Base-by-base conservation (phyloP, 2,888 invertebrate genomes). In the Aproaerema taeniolella region DNA sequence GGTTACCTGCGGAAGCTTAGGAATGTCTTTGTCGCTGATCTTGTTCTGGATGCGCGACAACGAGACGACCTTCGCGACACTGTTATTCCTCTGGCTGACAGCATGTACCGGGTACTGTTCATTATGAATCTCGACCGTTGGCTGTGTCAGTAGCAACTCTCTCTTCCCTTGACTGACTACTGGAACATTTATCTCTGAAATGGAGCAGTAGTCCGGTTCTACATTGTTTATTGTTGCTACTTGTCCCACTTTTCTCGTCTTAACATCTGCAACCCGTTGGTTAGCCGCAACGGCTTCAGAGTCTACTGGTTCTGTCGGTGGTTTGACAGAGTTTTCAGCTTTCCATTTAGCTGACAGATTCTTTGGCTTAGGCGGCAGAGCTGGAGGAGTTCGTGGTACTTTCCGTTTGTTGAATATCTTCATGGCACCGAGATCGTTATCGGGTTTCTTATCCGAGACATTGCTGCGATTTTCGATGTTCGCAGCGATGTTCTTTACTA, bases 331-430 rank as follows among this genome's bases (percentile, higher is more conserved):
- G 55, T 74, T 76, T 50, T 87, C 88, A 58, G 88, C 88, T 88
- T 88, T 91, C 85, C 85, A 91, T 88, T 88, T 92, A 61, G 83
- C 91, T 61, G 89, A 87, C 55, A 92, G 82, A 74, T 92, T 92
- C 52, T 91, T 90, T 57, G 94, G 93, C 77, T 94, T 93, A 31
- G 94, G 92, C 45, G 94, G 93, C 66, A 95, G 76, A 49, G 93
- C 92, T 39, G 93, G 93, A 42, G 93, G 93, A 49, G 88, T 89
- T 60, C 91, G 80, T 56, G 90, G 83, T 45, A 90, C 90, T 72
- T 91, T 90, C 52, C 76, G 78, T 50, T 80, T 87, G 52, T 87
- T 87, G 47, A 85, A 81, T 55, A 83, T 77, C 52, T 86, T 86
- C 78, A 83, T 82, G 35, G 80, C 67, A 44, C 74, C 76, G 38